Evolutionary conservation across 2,888 invertebrate species (phyloP), one percentile per base, ranked within the genome.

Genomic region (Matsumyia berberina): DNA sequence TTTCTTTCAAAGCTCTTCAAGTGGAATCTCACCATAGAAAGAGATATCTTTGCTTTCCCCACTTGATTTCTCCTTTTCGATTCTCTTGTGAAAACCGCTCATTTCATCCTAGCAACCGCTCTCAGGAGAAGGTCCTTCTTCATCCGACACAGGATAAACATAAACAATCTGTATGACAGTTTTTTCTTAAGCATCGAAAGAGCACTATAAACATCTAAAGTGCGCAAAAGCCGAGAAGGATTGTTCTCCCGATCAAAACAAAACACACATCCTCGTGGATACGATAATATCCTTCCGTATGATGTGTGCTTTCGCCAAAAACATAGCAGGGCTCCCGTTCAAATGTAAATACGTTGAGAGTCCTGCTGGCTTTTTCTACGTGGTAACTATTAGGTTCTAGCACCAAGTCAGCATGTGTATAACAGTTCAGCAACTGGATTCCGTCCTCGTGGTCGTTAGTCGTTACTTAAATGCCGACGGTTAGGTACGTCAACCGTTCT

Each of bases 381-480:
- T 24, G 24, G 24, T 42, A 19, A 9, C 31, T 53, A 24, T 24
- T 24, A 24, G 15, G 35, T 58, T 42, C 35, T 66, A 42, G 39
- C 29, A 29, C 24, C 9, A 11, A n/a, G 6, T 4, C 15, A 33
- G 12, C 44, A 11, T 37, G 24, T 19, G 73, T 78, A 83, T 83
- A 79, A 83, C 78, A 79, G 83, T 78, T 79, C n/a, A 33, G 49
- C 39, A 49, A 60, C 31, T 24, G 44, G 35, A 57, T 31, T 64
- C 42, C 49, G 73, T 83, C 83, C 83, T 78, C 69, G 83, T 83
- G 78, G 64, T 57, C 29, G 78, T 83, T 79, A 83, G 83, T 83
- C 79, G 60, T 69, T 72, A 57, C 37, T 33, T 57, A 69, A 74
- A 69, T 79, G 73, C 79, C 62, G 69, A 69, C 69, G 83, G 73